Evolutionary conservation across 2,888 invertebrate species (phyloP).

Genomic region (Microctonus brassicae): DNA sequence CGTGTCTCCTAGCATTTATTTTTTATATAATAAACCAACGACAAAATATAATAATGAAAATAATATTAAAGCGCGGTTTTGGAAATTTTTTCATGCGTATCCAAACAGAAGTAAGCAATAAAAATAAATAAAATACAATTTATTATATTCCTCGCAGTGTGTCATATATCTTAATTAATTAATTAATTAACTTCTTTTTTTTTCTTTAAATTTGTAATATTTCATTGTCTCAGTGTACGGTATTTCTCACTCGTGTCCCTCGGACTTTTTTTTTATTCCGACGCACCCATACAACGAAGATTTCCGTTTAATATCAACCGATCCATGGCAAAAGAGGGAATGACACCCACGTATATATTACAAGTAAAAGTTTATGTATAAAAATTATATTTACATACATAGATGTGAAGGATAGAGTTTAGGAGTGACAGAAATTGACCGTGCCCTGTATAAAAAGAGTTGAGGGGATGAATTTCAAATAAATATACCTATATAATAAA

Average conservation of each 20-base stretch:
- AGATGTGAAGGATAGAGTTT: neutral
- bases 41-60: neutral
- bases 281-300: slow-evolving; percentile 48
- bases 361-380: no score
- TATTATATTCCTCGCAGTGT: slow-evolving; percentile 24
- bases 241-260: slow-evolving; percentile 26
- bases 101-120: slow-evolving; percentile 41
- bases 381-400: no score
- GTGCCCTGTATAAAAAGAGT: slow-evolving; percentile 58
- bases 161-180: slow-evolving; percentile 12
- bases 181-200: slow-evolving; percentile 7
- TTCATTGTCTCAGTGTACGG: neutral
- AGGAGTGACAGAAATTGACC: slow-evolving; percentile 63
- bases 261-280: slow-evolving; percentile 42
- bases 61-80: neutral
- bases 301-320: slow-evolving; percentile 48
- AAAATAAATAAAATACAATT: slow-evolving; percentile 21
- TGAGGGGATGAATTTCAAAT: slow-evolving; percentile 30
- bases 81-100: slow-evolving; percentile 36
- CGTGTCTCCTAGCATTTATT: slow-evolving; percentile 28
- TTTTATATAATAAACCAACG: slow-evolving; percentile 7
- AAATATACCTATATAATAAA: no score
- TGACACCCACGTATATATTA: slow-evolving; percentile 17
- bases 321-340: slow-evolving; percentile 40
- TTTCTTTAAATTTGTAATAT: slow-evolving; percentile 5